These are phyloP conservation scores for Prionace glauca DNA, from an alignment of 2,797 vertebrate species.

Conservation along the genomic window DNA sequence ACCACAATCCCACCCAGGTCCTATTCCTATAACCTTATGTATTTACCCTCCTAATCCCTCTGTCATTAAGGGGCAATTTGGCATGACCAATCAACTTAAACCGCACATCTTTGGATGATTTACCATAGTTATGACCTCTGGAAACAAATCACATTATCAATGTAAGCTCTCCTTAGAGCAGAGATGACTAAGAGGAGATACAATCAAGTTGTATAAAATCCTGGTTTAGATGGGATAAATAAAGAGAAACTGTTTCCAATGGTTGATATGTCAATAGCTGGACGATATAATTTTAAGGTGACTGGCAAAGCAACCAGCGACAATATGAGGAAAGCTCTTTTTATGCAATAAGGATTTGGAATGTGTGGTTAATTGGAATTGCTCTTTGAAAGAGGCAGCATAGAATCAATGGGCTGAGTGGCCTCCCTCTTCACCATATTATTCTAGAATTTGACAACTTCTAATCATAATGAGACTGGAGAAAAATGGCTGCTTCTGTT, in stretches of 20 bases:
- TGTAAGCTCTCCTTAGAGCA: background rate
- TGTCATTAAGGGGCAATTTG: too few relatives aligned
- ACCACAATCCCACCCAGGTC: too few relatives aligned
- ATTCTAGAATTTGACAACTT: background rate
- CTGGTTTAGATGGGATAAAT: background rate
- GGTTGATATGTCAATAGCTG: background rate
- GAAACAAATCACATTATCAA: background rate
- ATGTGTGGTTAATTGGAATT: background rate
- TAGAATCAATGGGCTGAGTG: background rate
- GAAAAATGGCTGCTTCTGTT: background rate
- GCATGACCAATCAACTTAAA: too few relatives aligned
- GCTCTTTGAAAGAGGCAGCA: background rate
- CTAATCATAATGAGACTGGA: background rate
- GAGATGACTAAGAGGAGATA: background rate
- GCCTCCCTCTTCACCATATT: too few relatives aligned
- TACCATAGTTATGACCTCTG: background rate
- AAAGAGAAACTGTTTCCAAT: background rate
- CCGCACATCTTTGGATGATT: background rate
- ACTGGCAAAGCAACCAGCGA: background rate
- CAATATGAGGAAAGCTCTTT: background rate
- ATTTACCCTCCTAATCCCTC: too few relatives aligned
- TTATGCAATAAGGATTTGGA: background rate
- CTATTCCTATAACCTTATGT: too few relatives aligned
- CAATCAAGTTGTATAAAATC: background rate
- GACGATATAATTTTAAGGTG: background rate